Base-by-base conservation (phyloP, 1,140 invertebrate genomes). In the Dreissena polymorpha region DNA sequence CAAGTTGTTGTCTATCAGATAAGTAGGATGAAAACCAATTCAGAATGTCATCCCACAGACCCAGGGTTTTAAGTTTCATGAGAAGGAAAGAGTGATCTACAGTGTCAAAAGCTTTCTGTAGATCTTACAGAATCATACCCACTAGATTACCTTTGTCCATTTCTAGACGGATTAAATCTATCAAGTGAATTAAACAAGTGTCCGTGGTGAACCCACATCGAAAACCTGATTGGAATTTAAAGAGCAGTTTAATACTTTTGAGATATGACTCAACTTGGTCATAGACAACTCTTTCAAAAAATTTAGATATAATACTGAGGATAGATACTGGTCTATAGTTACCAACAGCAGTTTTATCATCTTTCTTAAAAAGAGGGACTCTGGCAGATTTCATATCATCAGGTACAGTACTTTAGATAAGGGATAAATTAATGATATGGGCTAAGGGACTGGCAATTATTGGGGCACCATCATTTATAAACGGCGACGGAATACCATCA, bases 291-390 rank as follows among this genome's bases (percentile, higher is more conserved):
- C 16, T 73, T 70, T 79, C 65, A 69, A 70, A 39, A 60, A 55
- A 16, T 51, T 70, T 70, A 23, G 64, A 80, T 21, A 71, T 49
- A 23, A 72, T 27, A 72, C 69, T 71, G 23, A 80, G 29, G 23
- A 80, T 72, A 16, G 78, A 80, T 6, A 80, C 78, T 50, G 68
- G 51, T 12, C 68, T 25, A 49, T 80, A 63, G 60, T 80, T 80
- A 27, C 78, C 78, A 72, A 72, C 78, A 39, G 63, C 51, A 49
- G 68, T 71, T 65, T 71, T 72, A 64, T 51, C 69, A 72, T 71
- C 72, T 60, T 72, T 80, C 21, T 71, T 71, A 49, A 50, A 80
- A 14, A 72, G 21, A 12, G 78, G 78, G 72, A 72, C 69, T 16
- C 69, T 25, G 10, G 69, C 57, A 23, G 53, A 63, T 60, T 80